A percentile compares a stretch with the other conserved stretches of the same genome.
These are phyloP conservation scores for Argya squamiceps DNA, from an alignment of 2,797 vertebrate genomes.

Conservation along the genomic window DNA sequence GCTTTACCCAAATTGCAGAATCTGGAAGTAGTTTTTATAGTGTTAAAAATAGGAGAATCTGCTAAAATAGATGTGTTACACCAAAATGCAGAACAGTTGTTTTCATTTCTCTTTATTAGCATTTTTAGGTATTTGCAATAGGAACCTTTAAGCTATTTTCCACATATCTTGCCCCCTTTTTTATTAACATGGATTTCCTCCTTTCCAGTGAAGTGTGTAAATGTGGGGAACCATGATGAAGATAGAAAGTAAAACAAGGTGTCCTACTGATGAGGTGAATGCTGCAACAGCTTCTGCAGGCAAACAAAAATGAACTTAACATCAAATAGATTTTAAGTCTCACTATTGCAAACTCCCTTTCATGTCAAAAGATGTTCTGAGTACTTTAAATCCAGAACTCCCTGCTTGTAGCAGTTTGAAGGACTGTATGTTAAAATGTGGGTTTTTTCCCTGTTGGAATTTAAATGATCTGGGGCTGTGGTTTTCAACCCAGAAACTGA, in stretches of 20 bases:
- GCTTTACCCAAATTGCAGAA: neutral
- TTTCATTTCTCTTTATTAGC: neutral
- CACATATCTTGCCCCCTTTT: neutral
- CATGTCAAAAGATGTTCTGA: neutral
- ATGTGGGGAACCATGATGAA: neutral
- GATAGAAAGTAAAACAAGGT: neutral
- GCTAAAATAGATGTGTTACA: neutral
- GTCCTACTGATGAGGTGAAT: rapidly evolving
- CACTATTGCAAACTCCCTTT: neutral
- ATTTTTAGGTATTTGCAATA: neutral
- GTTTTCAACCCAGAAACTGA: neutral
- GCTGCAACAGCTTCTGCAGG: neutral
- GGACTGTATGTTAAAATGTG: neutral
- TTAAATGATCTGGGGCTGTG: neutral
- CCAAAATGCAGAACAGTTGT: neutral
- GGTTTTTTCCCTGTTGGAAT: neutral
- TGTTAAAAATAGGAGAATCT: neutral
- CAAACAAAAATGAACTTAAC: neutral
- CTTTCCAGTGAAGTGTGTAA: neutral
- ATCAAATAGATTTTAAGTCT: neutral
- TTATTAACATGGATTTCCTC: neutral
- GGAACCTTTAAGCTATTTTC: neutral
- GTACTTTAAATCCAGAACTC: neutral
- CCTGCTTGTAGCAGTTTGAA: neutral
- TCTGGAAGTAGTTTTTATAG: neutral